Evolutionary conservation across 2,797 vertebrate species (phyloP), one percentile per base, ranked within the genome.

Genomic region (Menidia menidia): DNA sequence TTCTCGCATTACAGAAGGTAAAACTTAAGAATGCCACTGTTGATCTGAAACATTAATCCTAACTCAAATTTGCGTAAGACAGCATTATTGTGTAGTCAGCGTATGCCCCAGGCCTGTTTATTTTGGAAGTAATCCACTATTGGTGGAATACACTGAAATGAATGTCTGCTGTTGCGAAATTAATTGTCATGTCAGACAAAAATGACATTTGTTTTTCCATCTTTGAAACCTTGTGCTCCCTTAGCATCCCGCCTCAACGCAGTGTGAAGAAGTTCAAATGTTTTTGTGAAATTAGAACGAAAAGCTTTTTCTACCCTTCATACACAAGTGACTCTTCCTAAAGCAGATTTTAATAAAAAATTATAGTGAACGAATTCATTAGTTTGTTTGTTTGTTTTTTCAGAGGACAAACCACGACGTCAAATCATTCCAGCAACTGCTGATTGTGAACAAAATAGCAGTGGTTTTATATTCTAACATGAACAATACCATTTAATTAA

Each of bases 271-370:
- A 72, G 78, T 42, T 75, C 4, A 54, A 31, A 55, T 80, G 71
- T 86, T 62, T 82, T 81, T 85, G 83, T 87, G 75, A 80, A 72
- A 78, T 76, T 63, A 76, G 71, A 60, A 82, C 75, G 64, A 75
- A 81, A 73, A 60, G 80, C 80, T 86, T 91, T 93, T 90, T 91
- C 83, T 88, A 91, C 81, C 87, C 89, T 88, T 89, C 89, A 88
- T 87, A 89, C 71, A 83, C 76, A 77, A 81, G 76, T 83, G 80
- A 90, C 78, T 87, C 80, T 92, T 92, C 87, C 84, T 91, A 84
- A 87, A 85, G 71, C 87, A 90, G 90, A 93, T 92, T 93, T 90
- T 91, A 94, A 93, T 93, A 94, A 93, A 93, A 73, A 90, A 41
- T 78, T 88, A 74, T 80, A 86, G 83, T 87, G 65, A 85, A 89